phyloP scores from a whole-genome alignment of 2,888 invertebrate genomes.

The Cheiracanthium punctorium region DNA sequence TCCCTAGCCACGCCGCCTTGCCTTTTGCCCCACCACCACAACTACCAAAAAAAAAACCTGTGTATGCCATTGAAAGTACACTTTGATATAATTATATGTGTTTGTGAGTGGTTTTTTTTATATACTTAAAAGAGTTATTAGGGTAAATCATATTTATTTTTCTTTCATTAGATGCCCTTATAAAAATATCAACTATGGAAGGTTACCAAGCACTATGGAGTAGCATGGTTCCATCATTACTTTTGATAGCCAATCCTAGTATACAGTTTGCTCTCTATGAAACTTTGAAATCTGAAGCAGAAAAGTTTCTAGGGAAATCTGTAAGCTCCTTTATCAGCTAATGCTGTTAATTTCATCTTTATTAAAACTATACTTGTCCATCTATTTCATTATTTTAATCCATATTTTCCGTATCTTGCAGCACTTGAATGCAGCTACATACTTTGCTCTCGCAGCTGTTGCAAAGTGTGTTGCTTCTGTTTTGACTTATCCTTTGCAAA shows the following conservation, averaged over 20 bases:
- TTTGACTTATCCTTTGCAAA: conserved; percentile 91
- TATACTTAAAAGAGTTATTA: too few species aligned
- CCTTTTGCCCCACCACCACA: neutral
- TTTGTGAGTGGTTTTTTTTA: too few species aligned
- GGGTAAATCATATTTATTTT: too few species aligned
- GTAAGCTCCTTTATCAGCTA: neutral
- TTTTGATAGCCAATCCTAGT: conserved; percentile 91
- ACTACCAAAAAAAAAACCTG: neutral
- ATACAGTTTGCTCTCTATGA: conserved; percentile 96
- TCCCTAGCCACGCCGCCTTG: too few species aligned
- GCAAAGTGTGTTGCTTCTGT: conserved; percentile 91
- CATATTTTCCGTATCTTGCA: too few species aligned
- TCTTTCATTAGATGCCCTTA: conserved; percentile 67
- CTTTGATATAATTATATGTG: too few species aligned
- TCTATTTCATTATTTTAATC: too few species aligned
- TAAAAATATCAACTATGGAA: conserved; percentile 80
- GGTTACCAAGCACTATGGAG: conserved; percentile 88
- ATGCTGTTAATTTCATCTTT: neutral
- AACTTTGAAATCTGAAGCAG: conserved; percentile 80
- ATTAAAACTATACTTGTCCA: too few species aligned
- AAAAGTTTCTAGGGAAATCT: conserved; percentile 17
- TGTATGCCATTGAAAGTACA: too few species aligned
- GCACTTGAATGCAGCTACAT: conserved; percentile 79
- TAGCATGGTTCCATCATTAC: conserved; percentile 88
- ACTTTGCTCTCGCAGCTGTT: conserved; percentile 86